Evolutionary conservation across 2,113 vertebrate species (phyloP).

Genomic region (Phoxinus phoxinus): DNA sequence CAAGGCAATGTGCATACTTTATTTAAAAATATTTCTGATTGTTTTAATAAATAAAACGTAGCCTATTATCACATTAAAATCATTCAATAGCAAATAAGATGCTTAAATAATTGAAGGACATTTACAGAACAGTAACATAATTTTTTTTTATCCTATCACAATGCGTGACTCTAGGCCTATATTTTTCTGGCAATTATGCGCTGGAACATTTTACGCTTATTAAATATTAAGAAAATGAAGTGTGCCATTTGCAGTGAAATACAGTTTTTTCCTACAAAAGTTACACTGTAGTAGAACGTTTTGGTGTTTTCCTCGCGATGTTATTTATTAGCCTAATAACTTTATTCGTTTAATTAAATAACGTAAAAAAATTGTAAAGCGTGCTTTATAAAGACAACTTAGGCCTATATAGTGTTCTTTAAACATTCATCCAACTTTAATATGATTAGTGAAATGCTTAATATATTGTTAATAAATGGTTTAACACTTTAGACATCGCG

Average conservation of each 20-base stretch:
- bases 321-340: too few species aligned
- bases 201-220: neutral
- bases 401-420: neutral
- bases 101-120: neutral
- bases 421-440: neutral
- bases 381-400: neutral
- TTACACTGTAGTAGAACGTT: neutral
- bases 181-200: neutral
- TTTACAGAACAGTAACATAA: neutral
- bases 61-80: neutral
- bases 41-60: neutral
- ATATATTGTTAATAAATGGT: neutral
- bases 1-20: neutral
- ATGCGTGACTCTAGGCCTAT: neutral
- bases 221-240: neutral
- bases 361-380: neutral
- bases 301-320: neutral
- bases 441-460: neutral
- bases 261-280: neutral
- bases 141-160: neutral
- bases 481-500: slow-evolving; percentile 6
- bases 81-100: neutral
- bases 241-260: neutral
- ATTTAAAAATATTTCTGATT: neutral
- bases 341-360: too few species aligned